phyloP scores from a whole-genome alignment of 1,140 invertebrate genomes.

The Melanaphis sacchari region DNA sequence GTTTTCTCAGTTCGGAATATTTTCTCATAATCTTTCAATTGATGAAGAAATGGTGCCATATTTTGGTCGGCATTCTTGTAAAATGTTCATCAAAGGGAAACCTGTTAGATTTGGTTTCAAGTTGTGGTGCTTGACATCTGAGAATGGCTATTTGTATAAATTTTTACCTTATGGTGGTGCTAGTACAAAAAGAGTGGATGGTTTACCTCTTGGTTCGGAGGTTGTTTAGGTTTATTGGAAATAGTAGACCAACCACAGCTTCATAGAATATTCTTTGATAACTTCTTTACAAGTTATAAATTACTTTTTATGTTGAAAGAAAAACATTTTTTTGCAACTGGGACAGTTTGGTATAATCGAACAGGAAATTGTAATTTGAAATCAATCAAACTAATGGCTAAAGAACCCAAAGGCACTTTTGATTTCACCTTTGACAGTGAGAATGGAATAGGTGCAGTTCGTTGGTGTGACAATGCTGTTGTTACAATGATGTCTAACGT shows the following conservation, averaged over 20 bases:
- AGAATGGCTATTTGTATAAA: too few relatives aligned
- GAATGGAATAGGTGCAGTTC: not conserved
- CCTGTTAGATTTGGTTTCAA: too few relatives aligned
- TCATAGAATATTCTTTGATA: not conserved
- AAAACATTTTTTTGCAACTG: not conserved
- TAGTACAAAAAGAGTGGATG: too few relatives aligned
- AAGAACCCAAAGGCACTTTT: not conserved
- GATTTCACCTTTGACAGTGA: not conserved
- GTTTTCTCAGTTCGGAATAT: too few relatives aligned
- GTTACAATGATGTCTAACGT: not conserved
- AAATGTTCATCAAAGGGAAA: conserved; percentile 26
- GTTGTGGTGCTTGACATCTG: too few relatives aligned
- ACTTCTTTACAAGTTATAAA: not conserved
- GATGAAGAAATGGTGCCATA: not conserved
- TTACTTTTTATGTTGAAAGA: not conserved
- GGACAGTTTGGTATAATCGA: not conserved
- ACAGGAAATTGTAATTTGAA: conserved; percentile 17
- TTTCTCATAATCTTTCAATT: too few relatives aligned
- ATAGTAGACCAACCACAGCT: not conserved
- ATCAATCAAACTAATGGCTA: not conserved
- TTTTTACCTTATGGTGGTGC: too few relatives aligned
- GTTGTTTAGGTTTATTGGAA: not conserved
- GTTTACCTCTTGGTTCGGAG: not conserved
- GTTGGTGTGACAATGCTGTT: not conserved
- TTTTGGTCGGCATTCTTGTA: conserved; percentile 54